Evolutionary conservation across 2,888 invertebrate species (phyloP), one percentile per base, ranked within the genome.

Genomic region (Hydropsyche betteni): DNA sequence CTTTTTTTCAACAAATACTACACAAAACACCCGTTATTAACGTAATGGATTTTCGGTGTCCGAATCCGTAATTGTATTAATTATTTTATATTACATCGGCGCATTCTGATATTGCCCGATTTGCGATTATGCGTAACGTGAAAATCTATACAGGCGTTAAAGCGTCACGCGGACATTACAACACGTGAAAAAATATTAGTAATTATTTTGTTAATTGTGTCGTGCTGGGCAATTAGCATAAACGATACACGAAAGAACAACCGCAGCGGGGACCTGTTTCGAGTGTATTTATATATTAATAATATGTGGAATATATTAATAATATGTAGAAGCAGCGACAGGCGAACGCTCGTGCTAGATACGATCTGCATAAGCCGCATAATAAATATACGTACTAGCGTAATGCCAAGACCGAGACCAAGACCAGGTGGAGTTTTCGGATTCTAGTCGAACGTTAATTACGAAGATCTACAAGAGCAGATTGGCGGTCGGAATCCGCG

Each of bases 21-120:
- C 44, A 64, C 24, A n/a, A 64, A 64, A 64, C 36, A 64, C 34
- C 64, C 64, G 64, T 64, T 64, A 64, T 64, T 64, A 64, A 24
- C 34, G 33, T 64, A 64, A 64, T 64, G 64, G 64, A 64, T 64
- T 64, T 64, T 64, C 64, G 34, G 0, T 33, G 6, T 36, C 6
- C 36, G 34, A 7, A 36, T 44, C 10, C 36, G 34, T 64, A 33
- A 64, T 36, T 64, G 64, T n/a, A 64, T 61, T 33, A 10, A 61
- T 61, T 61, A 61, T 61, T 10, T n/a, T 10, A 44, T 44, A 44
- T 44, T 10, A 44, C 44, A 44, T 44, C 44, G 44, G 44, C 44
- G 44, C 44, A 44, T 44, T 44, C n/a, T 34, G 36, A 64, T 64
- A 64, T 64, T 64, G n/a, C 64, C 10, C 64, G 3, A 12, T 64